Evolutionary conservation across 2,888 invertebrate genomes (phyloP).

Genomic region (Folsomia candida): DNA sequence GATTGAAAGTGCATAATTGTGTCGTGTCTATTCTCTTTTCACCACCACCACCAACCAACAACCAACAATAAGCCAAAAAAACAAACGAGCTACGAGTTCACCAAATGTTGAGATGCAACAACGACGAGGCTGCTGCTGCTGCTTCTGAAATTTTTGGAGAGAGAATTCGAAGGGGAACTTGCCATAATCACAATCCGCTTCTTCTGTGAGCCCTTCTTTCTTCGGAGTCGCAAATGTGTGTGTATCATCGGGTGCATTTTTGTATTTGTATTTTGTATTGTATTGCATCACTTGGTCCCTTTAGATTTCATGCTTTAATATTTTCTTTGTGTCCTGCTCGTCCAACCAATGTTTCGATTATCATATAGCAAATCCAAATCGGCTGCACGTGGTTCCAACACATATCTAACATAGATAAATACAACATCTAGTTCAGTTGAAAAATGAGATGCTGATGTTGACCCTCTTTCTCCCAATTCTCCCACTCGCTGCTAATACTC

Average conservation of each 20-base stretch:
- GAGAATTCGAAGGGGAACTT: neutral
- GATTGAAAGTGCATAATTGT: slow-evolving; percentile 7
- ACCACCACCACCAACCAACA: neutral
- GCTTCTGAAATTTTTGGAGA: no score
- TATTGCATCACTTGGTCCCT: slow-evolving; percentile 9
- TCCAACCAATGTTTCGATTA: slow-evolving; percentile 1
- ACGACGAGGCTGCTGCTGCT: no score
- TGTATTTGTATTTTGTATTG: neutral
- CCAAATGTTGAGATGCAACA: no score
- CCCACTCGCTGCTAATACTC: no score
- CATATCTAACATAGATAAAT: no score
- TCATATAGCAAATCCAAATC: slow-evolving; percentile 2
- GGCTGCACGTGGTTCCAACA: slow-evolving; percentile 11
- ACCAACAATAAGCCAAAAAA: no score
- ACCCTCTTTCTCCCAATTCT: no score
- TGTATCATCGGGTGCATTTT: neutral
- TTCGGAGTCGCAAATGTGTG: neutral
- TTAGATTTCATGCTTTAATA: slow-evolving; percentile 13
- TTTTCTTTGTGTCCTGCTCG: slow-evolving; percentile 8
- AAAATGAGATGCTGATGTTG: no score
- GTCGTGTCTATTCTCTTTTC: neutral
- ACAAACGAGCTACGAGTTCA: no score
- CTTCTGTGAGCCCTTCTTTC: neutral
- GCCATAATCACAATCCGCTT: slow-evolving; percentile 3
- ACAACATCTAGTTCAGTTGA: no score